Conservation (phyloP, 2,888 invertebrate species). For the Heliconius ethilla region DNA sequence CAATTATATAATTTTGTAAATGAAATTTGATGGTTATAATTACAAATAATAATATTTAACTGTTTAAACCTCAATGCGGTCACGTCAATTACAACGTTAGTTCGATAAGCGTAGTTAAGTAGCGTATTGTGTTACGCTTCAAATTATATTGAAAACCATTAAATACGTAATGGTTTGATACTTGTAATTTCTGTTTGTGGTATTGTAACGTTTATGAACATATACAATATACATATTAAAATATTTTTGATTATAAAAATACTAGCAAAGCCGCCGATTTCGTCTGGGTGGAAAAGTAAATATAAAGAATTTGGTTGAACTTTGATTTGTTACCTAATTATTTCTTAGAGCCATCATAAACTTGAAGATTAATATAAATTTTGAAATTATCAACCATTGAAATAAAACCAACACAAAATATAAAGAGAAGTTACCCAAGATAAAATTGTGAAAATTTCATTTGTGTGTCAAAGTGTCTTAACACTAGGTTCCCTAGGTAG, state of each 20-base stretch:
- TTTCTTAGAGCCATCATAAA: neutral
- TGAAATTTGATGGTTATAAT: neutral
- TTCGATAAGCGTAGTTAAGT: conserved; percentile 17
- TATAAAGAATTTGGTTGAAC: neutral
- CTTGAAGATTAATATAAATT: neutral
- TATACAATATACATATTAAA: neutral
- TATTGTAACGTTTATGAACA: neutral
- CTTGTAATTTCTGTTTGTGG: conserved; percentile 17
- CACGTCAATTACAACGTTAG: conserved; percentile 9
- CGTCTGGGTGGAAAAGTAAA: neutral
- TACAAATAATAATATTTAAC: conserved; percentile 13
- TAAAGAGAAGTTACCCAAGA: no score
- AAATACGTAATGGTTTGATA: conserved; percentile 4
- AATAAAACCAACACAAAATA: no score
- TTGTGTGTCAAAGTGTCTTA: no score
- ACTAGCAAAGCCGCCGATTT: neutral
- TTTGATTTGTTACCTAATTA: neutral
- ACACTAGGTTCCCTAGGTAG: no score
- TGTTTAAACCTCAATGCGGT: conserved; percentile 13
- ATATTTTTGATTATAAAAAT: neutral
- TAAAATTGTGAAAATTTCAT: no score
- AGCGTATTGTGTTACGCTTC: conserved; percentile 21
- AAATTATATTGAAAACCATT: conserved; percentile 14
- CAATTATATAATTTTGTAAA: neutral
- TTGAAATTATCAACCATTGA: no score